Percentiles rank a stretch among this genome's conserved stretches.
phyloP scores from a whole-genome alignment of 2,888 invertebrate species.

The Euclidia mi region DNA sequence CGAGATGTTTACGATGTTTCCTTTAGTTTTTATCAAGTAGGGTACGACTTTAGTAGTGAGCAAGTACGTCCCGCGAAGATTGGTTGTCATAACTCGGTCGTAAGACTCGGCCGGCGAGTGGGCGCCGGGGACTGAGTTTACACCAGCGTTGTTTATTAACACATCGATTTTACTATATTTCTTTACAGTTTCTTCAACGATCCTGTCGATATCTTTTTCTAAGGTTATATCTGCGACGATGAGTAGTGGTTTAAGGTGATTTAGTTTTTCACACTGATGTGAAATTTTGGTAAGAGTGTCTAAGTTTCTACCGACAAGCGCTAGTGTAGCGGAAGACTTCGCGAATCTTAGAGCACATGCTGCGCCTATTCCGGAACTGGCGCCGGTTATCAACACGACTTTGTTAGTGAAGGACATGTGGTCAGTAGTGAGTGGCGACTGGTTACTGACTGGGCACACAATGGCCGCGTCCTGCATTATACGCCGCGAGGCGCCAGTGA shows the following conservation, averaged over 20 bases:
- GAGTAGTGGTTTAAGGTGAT: constrained; percentile 64
- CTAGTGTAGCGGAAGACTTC: constrained; percentile 67
- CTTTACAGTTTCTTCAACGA: constrained; percentile 68
- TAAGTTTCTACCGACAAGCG: constrained; percentile 73
- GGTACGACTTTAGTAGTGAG: constrained; percentile 71
- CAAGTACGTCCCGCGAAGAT: constrained; percentile 73
- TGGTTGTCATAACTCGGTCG: constrained; percentile 74
- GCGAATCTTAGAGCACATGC: constrained; percentile 75
- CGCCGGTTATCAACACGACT: constrained; percentile 81
- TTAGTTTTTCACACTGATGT: constrained; percentile 66
- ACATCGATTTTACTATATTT: constrained; percentile 71
- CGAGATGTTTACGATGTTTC: constrained; percentile 78
- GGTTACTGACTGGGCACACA: constrained; percentile 52
- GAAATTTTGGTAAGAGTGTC: constrained; percentile 71
- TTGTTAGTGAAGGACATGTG: constrained; percentile 77
- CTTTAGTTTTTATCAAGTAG: constrained; percentile 68
- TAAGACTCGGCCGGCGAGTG: constrained; percentile 64
- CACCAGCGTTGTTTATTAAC: constrained; percentile 78
- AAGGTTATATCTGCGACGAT: constrained; percentile 74
- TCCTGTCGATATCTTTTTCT: constrained; percentile 68
- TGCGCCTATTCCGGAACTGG: constrained; percentile 82
- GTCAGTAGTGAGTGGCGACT: constrained; percentile 10
- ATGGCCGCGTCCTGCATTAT: constrained; percentile 44
- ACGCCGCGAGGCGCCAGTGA: constrained; percentile 35
- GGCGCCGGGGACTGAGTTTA: constrained; percentile 60